These are phyloP conservation scores for Mesitornis unicolor DNA, from an alignment of 2,113 vertebrate genomes.

Conservation along the genomic window DNA sequence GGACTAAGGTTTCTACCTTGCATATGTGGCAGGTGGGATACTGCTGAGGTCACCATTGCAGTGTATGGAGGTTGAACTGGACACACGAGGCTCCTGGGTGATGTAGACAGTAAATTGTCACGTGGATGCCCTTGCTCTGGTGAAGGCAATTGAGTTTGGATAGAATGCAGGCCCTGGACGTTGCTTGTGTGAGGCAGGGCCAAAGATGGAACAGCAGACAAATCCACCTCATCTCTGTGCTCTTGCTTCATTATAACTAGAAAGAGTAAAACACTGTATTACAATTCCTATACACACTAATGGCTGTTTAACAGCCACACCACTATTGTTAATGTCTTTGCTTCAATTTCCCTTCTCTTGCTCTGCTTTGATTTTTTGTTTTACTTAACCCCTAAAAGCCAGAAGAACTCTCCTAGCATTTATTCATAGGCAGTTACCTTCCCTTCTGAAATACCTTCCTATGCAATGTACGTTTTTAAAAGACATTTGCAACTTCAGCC, in stretches of 20 bases:
- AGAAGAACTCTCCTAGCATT: not conserved
- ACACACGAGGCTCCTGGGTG: conserved; percentile 83
- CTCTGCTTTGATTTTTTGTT: not conserved
- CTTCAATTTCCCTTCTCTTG: not conserved
- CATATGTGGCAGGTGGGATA: conserved; percentile 87
- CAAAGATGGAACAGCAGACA: conserved; percentile 80
- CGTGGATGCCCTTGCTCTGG: conserved; percentile 84
- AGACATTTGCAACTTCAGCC: not conserved
- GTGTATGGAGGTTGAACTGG: conserved; percentile 82
- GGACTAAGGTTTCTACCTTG: conserved; percentile 84
- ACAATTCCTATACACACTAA: not conserved
- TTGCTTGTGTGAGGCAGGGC: conserved; percentile 77
- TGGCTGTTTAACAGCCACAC: not conserved
- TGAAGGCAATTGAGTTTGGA: conserved; percentile 85
- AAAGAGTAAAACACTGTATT: conserved; percentile 20
- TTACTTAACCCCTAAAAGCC: not conserved
- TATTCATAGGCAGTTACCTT: not conserved
- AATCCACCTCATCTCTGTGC: conserved; percentile 90
- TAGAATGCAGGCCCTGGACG: conserved; percentile 69
- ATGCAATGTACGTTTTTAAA: not conserved
- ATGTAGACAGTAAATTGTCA: conserved; percentile 83
- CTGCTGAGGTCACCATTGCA: conserved; percentile 83
- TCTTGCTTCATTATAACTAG: conserved; percentile 94
- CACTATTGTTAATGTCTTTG: not conserved
- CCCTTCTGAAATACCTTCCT: not conserved